Evolutionary conservation across 2,888 invertebrate genomes (phyloP), one percentile per base, ranked within the genome.

Genomic region (Trichopria drosophilae): DNA sequence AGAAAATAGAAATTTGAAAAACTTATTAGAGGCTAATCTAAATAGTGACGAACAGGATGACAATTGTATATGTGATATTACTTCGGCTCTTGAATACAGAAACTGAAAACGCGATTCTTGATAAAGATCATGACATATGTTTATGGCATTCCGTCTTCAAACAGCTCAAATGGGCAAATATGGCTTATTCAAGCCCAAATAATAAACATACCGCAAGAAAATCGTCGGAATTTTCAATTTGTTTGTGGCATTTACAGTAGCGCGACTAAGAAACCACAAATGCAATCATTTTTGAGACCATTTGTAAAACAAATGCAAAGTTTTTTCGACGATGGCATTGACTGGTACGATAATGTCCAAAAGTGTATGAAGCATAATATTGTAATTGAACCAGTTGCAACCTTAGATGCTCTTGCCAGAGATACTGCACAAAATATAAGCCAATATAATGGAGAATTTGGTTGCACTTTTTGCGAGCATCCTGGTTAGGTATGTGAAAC

Each of bases 101-200:
- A 23, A 39, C 18, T 31, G 43, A 9, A 32, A 49, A 29, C 31
- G 20, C 39, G 23, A 34, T 16, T 5, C 13, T 34, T 6, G 26
- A 24, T 12, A n/a, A 13, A 22, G 18, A 26, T 22, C 45, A 32
- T 40, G 50, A 50, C 50, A 10, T 45, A 6, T 24, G 15, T 37
- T 41, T 45, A 53, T 29, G 49, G 45, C 7, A 15, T 29, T 9
- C 32, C 47, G 6, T 10, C 42, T n/a, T 10, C 47, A 2, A 47
- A 52, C 4, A 46, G 46, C 19, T 49, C 44, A 10, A 53, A 42
- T 19, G 39, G 28, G 19, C 40, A 49, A 44, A 22, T 49, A 15
- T 53, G 52, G 53, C 48, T 35, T 4, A 12, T 48, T 7, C 53
- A 49, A 28, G 34, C 31, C 15, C 23, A 49, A 34, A 36, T 53